Percentiles rank a stretch among this genome's conserved stretches.
phyloP scores from a whole-genome alignment of 1,140 invertebrate genomes.

The Micrasema longulum region DNA sequence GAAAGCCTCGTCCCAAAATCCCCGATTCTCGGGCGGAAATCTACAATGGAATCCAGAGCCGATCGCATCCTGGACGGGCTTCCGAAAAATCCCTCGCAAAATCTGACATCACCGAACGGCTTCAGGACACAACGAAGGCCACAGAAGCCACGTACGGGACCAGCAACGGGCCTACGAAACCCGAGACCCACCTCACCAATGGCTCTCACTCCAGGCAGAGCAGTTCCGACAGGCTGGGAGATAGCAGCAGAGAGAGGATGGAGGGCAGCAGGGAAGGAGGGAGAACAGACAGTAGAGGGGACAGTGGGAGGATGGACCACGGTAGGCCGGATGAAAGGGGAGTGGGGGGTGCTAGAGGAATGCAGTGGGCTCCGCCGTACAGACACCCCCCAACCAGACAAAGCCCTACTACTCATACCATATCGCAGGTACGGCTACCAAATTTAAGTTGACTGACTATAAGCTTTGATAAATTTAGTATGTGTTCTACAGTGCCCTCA shows the following conservation, averaged over 20 bases:
- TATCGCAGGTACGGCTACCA: constrained; percentile 50
- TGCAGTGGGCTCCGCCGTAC: constrained; percentile 52
- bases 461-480: too few relatives aligned
- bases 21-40: constrained; percentile 60
- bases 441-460: too few relatives aligned
- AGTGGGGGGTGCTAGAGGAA: constrained; percentile 55
- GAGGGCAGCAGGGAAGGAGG: constrained; percentile 43
- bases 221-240: constrained; percentile 56
- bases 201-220: constrained; percentile 58
- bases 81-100: constrained; percentile 64
- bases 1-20: constrained; percentile 74
- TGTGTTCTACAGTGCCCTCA: too few relatives aligned
- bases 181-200: constrained; percentile 59
- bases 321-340: constrained; percentile 7
- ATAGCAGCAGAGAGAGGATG: constrained; percentile 14
- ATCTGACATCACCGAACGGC: constrained; percentile 57
- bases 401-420: constrained; percentile 45
- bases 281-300: constrained; percentile 10
- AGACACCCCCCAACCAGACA: constrained; percentile 52
- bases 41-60: constrained; percentile 61
- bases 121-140: constrained; percentile 55
- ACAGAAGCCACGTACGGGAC: constrained; percentile 42
- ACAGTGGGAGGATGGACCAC: background rate
- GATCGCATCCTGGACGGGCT: constrained; percentile 64
- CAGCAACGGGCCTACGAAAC: constrained; percentile 57